Evolutionary conservation across 2,888 invertebrate genomes (phyloP), one percentile per base, ranked within the genome.

Genomic region (Ommatoiulus sabulosus): DNA sequence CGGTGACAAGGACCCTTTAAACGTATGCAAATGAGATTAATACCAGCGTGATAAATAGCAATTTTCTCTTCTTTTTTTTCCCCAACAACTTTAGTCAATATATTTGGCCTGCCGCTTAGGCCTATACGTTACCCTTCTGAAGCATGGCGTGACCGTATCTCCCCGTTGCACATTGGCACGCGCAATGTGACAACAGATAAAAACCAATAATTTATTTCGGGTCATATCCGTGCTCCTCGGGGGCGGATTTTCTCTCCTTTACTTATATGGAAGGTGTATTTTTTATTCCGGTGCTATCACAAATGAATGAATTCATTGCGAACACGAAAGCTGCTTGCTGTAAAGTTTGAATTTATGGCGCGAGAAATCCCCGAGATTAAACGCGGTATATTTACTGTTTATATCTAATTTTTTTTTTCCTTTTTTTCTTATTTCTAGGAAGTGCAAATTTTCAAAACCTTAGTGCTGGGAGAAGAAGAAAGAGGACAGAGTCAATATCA

Each of bases 381-480:
- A 17, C 63, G 63, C 63, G n/a, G n/a, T 63, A 63, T n/a, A n/a
- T 52, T 52, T 52, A 52, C 52, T 52, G 52, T 52, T 52, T 52
- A 52, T 52, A 52, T 63, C 17, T 63, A 3, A n/a, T 6, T n/a
- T 63, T 63, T n/a, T 63, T n/a, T n/a, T 3, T n/a, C 3, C n/a
- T n/a, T 63, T 63, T 63, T n/a, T 63, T 84, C 84, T 89, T 84
- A 85, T 10, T 89, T 86, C 52, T 93, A 97, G 98, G 98, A 98
- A 93, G 96, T 98, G 80, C 97, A 98, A 93, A 96, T 98, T 88
- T 95, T 98, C 92, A 97, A 97, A 93, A 95, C 97, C 0, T 93
- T 97, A 89, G 96, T 98, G 17, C 94, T 98, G 35, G 98, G 97
- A 17, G 98, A 98, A 92, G 98, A 98, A 92, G 98, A 98, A 92